Base-by-base conservation (phyloP, 2,113 vertebrate species). In the Petrocephalus microphthalmus region DNA sequence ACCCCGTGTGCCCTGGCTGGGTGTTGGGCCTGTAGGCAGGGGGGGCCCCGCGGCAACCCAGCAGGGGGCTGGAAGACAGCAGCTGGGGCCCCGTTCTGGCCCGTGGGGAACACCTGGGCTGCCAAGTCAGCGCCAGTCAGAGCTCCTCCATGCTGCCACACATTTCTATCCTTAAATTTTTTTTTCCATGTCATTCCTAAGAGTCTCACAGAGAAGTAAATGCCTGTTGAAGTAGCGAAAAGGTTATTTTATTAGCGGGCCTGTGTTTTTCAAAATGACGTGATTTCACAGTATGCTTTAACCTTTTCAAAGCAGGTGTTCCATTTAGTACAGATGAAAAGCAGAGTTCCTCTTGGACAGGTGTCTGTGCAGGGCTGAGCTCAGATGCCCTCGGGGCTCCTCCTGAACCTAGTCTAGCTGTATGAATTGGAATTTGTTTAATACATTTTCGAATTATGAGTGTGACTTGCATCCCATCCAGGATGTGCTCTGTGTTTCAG, bases 31-130 rank as follows among this genome's bases (percentile, higher is more conserved):
- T 56, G 25, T 52, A 67, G 25, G 15, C 17, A 78, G 8, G 49
- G 25, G 25, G 67, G 19, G 51, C 29, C 67, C 45, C 17, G 20
- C 6, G 33, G 78, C 17, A 42, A 17, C 11, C 20, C 78, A 57
- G 25, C n/a, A 20, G 19, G 49, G 53, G 25, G 7, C 22, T 88
- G 87, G 33, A 52, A 81, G 33, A 52, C 33, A 22, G 53, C 67
- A 88, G 67, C 49, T 88, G 74, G 53, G 53, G 42, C 87, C 15
- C 5, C 25, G 78, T 49, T 57, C 74, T 83, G 78, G 87, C 74
- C 87, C 87, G 4, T 83, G 87, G 37, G 78, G 74, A 29, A 88
- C 74, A 45, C 87, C 51, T 47, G 37, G 49, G 29, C 87, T n/a
- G 1, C 15, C 29, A 51, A 17, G 19, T 49, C 8, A 42, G 17